Evolutionary conservation across 2,113 vertebrate species (phyloP), one percentile per base, ranked within the genome.

Genomic region (Prietella phreatophila): DNA sequence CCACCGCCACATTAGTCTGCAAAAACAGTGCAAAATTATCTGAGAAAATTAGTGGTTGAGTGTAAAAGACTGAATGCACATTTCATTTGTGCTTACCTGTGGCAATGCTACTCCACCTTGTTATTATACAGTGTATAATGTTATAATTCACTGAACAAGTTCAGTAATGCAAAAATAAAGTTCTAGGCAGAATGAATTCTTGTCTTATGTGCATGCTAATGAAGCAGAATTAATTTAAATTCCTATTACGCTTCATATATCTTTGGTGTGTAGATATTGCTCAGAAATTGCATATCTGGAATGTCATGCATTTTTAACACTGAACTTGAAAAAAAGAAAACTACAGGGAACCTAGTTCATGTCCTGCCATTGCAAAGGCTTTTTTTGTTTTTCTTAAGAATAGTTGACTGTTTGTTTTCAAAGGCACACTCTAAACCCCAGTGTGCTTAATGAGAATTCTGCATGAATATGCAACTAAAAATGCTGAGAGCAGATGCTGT

Each of bases 381-480:
- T 55, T 90, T 56, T 76, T n/a, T 58, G 73, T 61, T 73, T 63
- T 47, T 65, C 60, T 83, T 65, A 19, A 76, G 55, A 85, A 88
- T 82, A 82, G 80, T 76, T 86, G 33, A 85, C 55, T 61, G 71
- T 63, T 63, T 86, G 80, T 87, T 89, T 85, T 69, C 60, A 47
- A 27, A 53, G 83, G 14, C 79, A 79, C n/a, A 73, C 60, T 89
- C 82, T 88, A 84, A 58, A 39, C 81, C 69, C 86, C 83, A 88
- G 82, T 88, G 88, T 89, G 88, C 88, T 89, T 91, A 91, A 90
- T 89, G 88, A 88, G 82, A 75, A 79, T 78, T 80, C 85, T 85
- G 85, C 86, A 89, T 92, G 88, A 93, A 93, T 94, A 92, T 92
- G 91, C 86, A 81, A 85, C 65, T 90, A 91, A 92, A 65, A 88